Evolutionary conservation across 2,888 invertebrate genomes (phyloP).

Genomic region (Cryptus viduatorius): DNA sequence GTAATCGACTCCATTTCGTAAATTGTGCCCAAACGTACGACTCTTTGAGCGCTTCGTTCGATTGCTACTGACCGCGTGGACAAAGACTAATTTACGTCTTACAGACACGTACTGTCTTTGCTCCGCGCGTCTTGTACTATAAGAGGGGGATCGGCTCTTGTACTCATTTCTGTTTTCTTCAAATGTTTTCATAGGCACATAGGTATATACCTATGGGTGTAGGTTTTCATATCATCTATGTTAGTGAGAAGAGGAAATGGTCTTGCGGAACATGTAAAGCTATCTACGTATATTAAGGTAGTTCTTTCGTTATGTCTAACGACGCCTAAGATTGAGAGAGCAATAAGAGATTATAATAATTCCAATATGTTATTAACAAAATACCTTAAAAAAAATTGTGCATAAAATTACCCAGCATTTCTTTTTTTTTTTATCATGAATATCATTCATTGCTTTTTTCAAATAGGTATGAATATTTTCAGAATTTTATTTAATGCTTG

Average conservation of each 20-base stretch:
- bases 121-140: not conserved
- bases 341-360: no score
- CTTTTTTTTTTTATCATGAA: no score
- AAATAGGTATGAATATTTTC: no score
- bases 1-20: not conserved
- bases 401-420: no score
- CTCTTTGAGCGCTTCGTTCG: not conserved
- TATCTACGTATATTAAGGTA: not conserved
- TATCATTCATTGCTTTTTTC: no score
- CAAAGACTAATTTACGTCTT: not conserved
- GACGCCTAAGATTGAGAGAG: not conserved
- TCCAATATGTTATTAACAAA: no score
- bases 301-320: not conserved
- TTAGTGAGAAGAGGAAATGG: not conserved
- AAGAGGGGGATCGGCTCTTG: not conserved
- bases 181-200: not conserved
- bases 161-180: not conserved
- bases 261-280: not conserved
- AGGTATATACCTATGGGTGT: not conserved
- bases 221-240: not conserved
- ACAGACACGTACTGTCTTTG: not conserved
- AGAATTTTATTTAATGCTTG: no score
- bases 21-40: not conserved
- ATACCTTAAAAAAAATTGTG: no score
- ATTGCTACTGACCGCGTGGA: not conserved